Evolutionary conservation across 2,797 vertebrate species (phyloP).

Genomic region (Poliocrania exsul): DNA sequence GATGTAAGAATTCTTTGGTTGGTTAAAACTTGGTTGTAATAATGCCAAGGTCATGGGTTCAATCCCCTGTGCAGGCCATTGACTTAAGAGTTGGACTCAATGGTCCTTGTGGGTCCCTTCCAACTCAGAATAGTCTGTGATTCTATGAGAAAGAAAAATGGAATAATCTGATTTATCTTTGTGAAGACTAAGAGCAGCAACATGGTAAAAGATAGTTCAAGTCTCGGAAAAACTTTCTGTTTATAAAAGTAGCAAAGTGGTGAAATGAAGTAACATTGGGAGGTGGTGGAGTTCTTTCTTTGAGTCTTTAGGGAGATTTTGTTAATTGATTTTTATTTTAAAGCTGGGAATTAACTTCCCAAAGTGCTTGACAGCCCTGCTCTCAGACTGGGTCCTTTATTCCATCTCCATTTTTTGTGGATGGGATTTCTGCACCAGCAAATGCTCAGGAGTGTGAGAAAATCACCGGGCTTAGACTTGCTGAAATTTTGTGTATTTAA

Average conservation of each 20-base stretch:
- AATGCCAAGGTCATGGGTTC: too few relatives aligned
- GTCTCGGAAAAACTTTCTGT: neutral
- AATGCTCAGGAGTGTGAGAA: neutral
- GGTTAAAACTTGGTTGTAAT: too few relatives aligned
- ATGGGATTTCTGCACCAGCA: neutral
- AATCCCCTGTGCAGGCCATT: too few relatives aligned
- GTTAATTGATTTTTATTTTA: neutral
- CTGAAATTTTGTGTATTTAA: neutral
- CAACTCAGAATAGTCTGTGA: too few relatives aligned
- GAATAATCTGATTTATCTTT: neutral
- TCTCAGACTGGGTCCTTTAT: rapidly evolving
- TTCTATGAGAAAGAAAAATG: neutral
- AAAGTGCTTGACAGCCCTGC: neutral
- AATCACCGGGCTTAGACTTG: neutral
- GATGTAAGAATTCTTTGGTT: rapidly evolving
- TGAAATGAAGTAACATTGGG: neutral
- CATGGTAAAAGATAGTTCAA: neutral
- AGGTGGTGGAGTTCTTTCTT: neutral
- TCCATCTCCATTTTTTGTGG: neutral
- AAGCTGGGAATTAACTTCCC: neutral
- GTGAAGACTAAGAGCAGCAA: neutral
- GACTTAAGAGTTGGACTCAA: too few relatives aligned
- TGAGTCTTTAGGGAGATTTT: neutral
- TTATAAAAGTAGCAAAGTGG: neutral
- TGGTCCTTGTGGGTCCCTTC: too few relatives aligned